Evolutionary conservation across 2,797 vertebrate species (phyloP).

Genomic region (Megaceryle alcyon): DNA sequence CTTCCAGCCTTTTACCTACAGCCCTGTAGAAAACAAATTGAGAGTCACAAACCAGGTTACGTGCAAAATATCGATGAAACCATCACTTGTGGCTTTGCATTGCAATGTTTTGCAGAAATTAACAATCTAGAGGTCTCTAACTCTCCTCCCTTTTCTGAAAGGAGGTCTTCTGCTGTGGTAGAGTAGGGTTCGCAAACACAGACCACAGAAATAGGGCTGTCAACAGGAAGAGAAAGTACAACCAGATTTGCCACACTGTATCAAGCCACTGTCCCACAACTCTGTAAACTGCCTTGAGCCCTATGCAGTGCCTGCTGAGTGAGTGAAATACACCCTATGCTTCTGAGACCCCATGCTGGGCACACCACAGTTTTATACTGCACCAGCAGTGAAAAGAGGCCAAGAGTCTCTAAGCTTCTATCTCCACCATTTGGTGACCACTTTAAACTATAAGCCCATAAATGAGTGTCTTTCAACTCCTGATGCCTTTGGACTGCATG

Average conservation of each 20-base stretch:
- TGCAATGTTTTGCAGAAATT: not conserved
- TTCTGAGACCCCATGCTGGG: not conserved
- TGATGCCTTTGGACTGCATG: not conserved
- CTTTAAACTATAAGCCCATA: not conserved
- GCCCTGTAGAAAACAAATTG: not conserved
- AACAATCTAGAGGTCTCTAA: not conserved
- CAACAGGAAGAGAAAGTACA: not conserved
- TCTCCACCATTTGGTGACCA: not conserved
- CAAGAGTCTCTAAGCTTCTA: not conserved
- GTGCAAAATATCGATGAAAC: not conserved
- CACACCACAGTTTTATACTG: fast-evolving
- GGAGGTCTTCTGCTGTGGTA: not conserved
- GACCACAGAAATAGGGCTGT: not conserved
- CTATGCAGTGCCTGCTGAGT: fast-evolving
- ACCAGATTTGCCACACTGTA: not conserved
- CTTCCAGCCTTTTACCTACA: slow-evolving; percentile 7
- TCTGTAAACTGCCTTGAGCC: not conserved
- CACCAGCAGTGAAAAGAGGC: not conserved
- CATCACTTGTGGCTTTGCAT: fast-evolving
- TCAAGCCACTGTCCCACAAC: not conserved
- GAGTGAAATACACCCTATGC: not conserved
- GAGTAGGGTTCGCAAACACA: not conserved
- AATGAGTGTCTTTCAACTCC: not conserved
- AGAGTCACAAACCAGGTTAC: not conserved
- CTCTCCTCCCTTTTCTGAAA: not conserved